Evolutionary conservation across 2,888 invertebrate genomes (phyloP), one percentile per base, ranked within the genome.

Genomic region (Cheilosia grossa): DNA sequence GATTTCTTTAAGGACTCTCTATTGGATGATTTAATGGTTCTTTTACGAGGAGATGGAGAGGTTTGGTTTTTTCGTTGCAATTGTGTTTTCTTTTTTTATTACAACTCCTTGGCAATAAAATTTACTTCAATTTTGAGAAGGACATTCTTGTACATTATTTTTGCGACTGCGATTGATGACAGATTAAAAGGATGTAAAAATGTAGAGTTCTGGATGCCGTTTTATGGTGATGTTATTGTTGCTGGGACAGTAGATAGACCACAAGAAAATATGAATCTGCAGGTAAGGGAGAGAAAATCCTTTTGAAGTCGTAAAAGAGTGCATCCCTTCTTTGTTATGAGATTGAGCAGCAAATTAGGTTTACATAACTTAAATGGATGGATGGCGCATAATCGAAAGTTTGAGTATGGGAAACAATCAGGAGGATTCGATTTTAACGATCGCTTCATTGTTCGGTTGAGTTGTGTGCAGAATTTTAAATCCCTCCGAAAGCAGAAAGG

Each of bases 11-110:
- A 80, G 74, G 69, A 64, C 24, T 74, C 75, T 74, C 80, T 69
- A 70, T 83, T 83, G 83, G 83, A 80, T 80, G 74, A 83, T 80
- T 83, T 79, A 80, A 83, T 80, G 73, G 67, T 42, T 54, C 42
- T 73, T 24, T 19, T 17, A 10, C 9, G 58, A 27, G 49, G 9
- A 7, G 47, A 53, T 17, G 27, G 15, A 44, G 15, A 13, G 7
- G 7, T 64, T 66, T 42, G 56, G 19, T 30, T 19, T 73, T 44
- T 56, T 61, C 42, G 73, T 73, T 82, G 67, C 72, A 73, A 56
- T 78, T 27, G 27, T 27, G 27, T 27, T 6, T 73, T 77, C 5
- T 21, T 51, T 24, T 82, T 73, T 47, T 19, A 69, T 83, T 74
- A 79, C 58, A 74, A 79, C 82, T 73, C 19, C 56, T 67, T 58